Base-by-base conservation (phyloP, 30 jellyfish, hydroid and myxozoan genomes). In the Catostylus mosaicus region DNA sequence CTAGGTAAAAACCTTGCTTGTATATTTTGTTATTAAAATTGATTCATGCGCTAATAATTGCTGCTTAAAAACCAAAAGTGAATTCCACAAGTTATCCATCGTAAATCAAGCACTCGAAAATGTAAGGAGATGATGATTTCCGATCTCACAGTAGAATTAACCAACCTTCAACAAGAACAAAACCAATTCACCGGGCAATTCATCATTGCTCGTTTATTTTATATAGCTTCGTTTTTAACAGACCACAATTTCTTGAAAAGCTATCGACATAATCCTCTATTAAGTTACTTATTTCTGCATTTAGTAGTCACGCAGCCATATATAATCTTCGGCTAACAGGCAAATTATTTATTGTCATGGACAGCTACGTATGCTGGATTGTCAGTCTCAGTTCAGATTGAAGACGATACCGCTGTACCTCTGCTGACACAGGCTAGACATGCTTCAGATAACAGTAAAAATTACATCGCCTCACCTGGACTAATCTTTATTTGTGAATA, bases 31-130 rank as follows among this genome's bases (percentile, higher is more conserved):
- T 23, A 33, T 65, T n/a, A 19, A 30, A 14, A 3, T 51, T 75
- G 86, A 75, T 75, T 75, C 86, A 76, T 76, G 23, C 52, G 88
- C 88, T 60, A 32, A 7, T 76, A 57, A 56, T 48, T 45, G 60
- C 48, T 46, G 80, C 43, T 34, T 59, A 26, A 20, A 76, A 57
- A 76, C 88, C 77, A 45, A 76, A 36, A 56, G 11, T 56, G 67
- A 1, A 56, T 76, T 37, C 77, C 75, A 23, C 77, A 59, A 33
- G n/a, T 19, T 30, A 62, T 36, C 62, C 62, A 60, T 62, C 54
- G 72, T 70, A 76, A 76, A 56, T 61, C 72, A 76, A 61, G 52
- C 88, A 27, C 78, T 60, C 67, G 51, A 76, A 30, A 76, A 11
- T 16, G n/a, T 56, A 76, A 56, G 40, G 63, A 60, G 68, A 76